These are phyloP conservation scores for Zaprionus vittiger DNA, from an alignment of 1,140 invertebrate genomes.

Conservation along the genomic window DNA sequence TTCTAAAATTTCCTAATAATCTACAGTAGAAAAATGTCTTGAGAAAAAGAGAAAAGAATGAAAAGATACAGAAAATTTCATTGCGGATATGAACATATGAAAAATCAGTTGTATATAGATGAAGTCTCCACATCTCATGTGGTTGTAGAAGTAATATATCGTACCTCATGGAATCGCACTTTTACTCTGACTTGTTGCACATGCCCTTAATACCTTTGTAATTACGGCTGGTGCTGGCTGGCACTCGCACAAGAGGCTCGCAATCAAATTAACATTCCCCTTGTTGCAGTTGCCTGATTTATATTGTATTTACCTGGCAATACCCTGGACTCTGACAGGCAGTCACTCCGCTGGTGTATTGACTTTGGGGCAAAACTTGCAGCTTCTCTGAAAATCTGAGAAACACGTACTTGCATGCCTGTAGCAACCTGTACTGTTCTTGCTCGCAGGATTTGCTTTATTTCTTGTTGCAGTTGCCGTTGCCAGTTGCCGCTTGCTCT, in stretches of 20 bases:
- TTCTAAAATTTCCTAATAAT: too few relatives aligned
- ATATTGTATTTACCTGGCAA: slow-evolving; percentile 24
- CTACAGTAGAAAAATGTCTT: too few relatives aligned
- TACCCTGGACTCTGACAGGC: neutral
- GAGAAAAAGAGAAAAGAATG: too few relatives aligned
- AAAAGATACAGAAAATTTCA: too few relatives aligned
- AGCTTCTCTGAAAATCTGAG: too few relatives aligned
- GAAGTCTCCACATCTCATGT: too few relatives aligned
- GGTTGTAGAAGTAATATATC: too few relatives aligned
- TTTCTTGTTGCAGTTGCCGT: slow-evolving; percentile 16
- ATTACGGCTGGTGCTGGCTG: neutral
- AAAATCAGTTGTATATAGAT: too few relatives aligned
- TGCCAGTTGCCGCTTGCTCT: neutral
- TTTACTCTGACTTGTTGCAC: neutral
- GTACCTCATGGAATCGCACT: too few relatives aligned
- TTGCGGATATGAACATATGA: too few relatives aligned
- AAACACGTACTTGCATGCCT: neutral
- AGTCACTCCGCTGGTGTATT: neutral
- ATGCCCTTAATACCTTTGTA: neutral
- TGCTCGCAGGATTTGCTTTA: neutral
- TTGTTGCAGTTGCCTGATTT: slow-evolving; percentile 22
- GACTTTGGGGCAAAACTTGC: too few relatives aligned
- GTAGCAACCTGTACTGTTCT: neutral
- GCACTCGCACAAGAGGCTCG: neutral
- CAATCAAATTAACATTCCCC: slow-evolving; percentile 35